phyloP scores from a whole-genome alignment of 1,140 invertebrate species.

The Saxidomus purpurata region DNA sequence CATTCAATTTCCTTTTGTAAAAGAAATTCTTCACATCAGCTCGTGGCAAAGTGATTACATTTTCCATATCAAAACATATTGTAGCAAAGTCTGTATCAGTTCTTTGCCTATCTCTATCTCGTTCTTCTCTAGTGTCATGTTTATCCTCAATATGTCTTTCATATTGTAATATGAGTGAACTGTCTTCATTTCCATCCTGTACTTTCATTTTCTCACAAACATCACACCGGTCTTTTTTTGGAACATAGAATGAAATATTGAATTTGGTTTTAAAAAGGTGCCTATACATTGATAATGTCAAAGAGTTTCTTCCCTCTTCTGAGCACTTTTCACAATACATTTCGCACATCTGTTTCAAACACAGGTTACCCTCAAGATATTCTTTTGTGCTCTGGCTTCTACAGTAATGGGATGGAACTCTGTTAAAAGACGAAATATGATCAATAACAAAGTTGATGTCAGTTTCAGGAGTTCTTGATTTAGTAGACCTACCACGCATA shows the following conservation, averaged over 20 bases:
- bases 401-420: neutral
- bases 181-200: neutral
- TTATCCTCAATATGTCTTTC: too few species aligned
- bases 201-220: slow-evolving; percentile 31
- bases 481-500: neutral
- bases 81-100: too few species aligned
- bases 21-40: too few species aligned
- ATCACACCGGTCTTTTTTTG: slow-evolving; percentile 70
- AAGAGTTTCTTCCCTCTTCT: neutral
- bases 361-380: neutral
- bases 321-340: slow-evolving; percentile 43
- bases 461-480: neutral
- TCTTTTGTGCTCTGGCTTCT: neutral
- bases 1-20: too few species aligned
- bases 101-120: too few species aligned
- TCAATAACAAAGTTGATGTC: neutral
- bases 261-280: slow-evolving; percentile 66
- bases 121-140: too few species aligned
- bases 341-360: slow-evolving; percentile 11
- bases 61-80: too few species aligned
- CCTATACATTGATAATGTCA: slow-evolving; percentile 58
- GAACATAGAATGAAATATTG: slow-evolving; percentile 64
- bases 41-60: too few species aligned
- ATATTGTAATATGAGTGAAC: too few species aligned
- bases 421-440: slow-evolving; percentile 22